Evolutionary conservation across 53 echinoderm and acorn worm genomes (phyloP), one percentile per base, ranked within the genome.

Genomic region (Patiria pectinifera): DNA sequence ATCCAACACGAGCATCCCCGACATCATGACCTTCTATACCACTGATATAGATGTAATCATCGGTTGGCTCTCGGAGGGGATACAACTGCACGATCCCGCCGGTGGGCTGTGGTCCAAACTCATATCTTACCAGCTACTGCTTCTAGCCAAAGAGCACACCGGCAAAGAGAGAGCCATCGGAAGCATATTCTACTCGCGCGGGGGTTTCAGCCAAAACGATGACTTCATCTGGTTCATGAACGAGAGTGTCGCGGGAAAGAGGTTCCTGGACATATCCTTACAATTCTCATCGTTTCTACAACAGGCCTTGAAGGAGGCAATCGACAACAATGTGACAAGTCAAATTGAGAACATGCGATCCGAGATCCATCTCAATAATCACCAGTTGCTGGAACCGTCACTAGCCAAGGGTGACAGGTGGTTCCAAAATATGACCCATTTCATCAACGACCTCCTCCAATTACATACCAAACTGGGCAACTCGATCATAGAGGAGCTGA

Each of bases 141-240:
- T 84, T 18, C 60, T 90, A 5, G 84, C 93, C 9, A 93, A 93
- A 79, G 93, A 93, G 72, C 83, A 93, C 25, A 85, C 48, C 44
- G 93, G 93, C 15, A 76, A 90, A 58, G 83, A 93, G 63, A 24
- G 93, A 48, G 89, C 91, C 45, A 77, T 91, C 22, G 93, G 93
- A 21, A 71, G 83, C 49, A 89, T 76, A 11, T 93, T 89, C 84
- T 93, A 53, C 77, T 76, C 93, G 49, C 22, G 48, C 5, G 93
- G 83, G 21, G 93, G 93, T 3, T 93, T 83, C 44, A 61, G 48
- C 45, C 49, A 58, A 46, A 8, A 71, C 6, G 4, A 75, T 3
- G 82, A 87, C 82, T 93, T 71, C 48, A 11, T 87, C 2, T 87
- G 87, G 93, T 93, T 80, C 66, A 80, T 93, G 15, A 93, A 70